phyloP scores from a whole-genome alignment of 2,888 invertebrate species.

The Euplexia lucipara region DNA sequence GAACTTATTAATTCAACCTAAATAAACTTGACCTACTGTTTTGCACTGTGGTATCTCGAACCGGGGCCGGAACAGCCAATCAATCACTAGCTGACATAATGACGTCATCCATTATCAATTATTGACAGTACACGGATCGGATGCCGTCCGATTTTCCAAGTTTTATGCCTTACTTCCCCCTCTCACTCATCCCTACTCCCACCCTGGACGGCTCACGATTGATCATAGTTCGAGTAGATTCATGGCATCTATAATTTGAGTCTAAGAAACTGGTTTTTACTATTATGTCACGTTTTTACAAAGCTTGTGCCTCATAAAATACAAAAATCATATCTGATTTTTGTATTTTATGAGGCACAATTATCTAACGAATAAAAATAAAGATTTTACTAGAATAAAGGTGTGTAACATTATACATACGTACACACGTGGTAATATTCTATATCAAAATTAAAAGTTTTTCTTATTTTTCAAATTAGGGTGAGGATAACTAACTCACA shows the following conservation, averaged over 20 bases:
- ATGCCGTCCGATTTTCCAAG: slow-evolving; percentile 85
- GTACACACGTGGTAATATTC: too few relatives aligned
- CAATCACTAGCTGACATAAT: slow-evolving; percentile 88
- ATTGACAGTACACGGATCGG: slow-evolving; percentile 87
- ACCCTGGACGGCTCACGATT: slow-evolving; percentile 63
- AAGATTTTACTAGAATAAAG: too few relatives aligned
- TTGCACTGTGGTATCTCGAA: slow-evolving; percentile 52
- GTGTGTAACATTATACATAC: too few relatives aligned
- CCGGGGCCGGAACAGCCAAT: slow-evolving; percentile 79
- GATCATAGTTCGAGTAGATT: slow-evolving; percentile 77
- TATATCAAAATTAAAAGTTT: too few relatives aligned
- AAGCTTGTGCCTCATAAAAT: too few relatives aligned
- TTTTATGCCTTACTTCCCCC: slow-evolving; percentile 78
- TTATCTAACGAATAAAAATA: too few relatives aligned
- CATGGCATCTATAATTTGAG: slow-evolving; percentile 71
- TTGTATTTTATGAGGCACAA: too few relatives aligned
- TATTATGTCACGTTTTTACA: slow-evolving; percentile 18
- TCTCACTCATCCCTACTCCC: slow-evolving; percentile 35
- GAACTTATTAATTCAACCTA: slow-evolving; percentile 18
- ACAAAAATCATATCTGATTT: too few relatives aligned
- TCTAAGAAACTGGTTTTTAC: slow-evolving; percentile 60
- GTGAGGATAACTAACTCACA: too few relatives aligned
- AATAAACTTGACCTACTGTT: slow-evolving; percentile 57
- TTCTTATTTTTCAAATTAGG: too few relatives aligned
- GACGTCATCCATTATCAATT: slow-evolving; percentile 91